Evolutionary conservation across 2,797 vertebrate species (phyloP).

Genomic region (Hylomyscus alleni): DNA sequence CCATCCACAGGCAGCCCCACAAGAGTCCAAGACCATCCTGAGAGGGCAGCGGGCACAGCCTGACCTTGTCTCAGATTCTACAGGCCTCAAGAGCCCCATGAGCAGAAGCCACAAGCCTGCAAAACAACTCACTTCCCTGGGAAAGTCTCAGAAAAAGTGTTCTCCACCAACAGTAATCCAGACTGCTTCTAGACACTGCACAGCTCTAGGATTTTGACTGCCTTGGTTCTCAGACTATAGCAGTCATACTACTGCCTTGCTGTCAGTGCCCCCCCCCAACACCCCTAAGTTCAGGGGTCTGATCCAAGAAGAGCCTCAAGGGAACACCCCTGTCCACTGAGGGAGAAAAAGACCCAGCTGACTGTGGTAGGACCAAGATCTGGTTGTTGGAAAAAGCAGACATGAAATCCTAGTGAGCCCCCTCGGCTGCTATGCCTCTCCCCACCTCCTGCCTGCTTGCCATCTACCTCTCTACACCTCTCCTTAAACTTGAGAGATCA

Average conservation of each 20-base stretch:
- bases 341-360: neutral
- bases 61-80: neutral
- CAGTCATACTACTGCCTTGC: too few relatives aligned
- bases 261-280: neutral
- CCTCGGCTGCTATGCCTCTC: neutral
- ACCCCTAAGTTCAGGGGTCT: neutral
- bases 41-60: neutral
- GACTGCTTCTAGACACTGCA: neutral
- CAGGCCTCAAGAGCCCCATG: neutral
- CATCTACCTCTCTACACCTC: neutral
- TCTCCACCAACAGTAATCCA: neutral
- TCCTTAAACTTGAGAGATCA: neutral
- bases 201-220: neutral
- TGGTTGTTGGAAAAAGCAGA: rapidly evolving
- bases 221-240: neutral
- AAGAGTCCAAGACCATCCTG: neutral
- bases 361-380: neutral
- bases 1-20: neutral
- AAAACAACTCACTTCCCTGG: neutral
- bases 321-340: neutral
- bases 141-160: neutral
- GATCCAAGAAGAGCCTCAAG: neutral
- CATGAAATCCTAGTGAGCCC: neutral
- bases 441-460: neutral
- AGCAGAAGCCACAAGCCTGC: neutral